These are phyloP conservation scores for Callinectes sapidus DNA, from an alignment of 2,888 invertebrate genomes.

Conservation along the genomic window DNA sequence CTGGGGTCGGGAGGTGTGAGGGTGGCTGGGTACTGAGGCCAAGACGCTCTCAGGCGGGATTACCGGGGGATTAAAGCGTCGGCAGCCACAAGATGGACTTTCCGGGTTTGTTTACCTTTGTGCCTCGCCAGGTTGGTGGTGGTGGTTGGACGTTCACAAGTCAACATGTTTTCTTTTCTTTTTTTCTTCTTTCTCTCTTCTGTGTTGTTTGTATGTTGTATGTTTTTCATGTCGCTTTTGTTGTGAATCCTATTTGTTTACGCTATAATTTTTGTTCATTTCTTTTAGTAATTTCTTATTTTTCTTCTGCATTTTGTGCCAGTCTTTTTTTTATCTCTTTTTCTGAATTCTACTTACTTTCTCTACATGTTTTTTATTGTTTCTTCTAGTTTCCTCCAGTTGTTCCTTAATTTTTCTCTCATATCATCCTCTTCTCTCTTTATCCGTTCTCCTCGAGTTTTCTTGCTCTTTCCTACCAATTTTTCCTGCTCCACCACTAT, in stretches of 20 bases:
- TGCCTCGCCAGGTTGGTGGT: background rate
- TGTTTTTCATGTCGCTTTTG: background rate
- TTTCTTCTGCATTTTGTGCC: background rate
- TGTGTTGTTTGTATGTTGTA: background rate
- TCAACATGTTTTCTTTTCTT: background rate
- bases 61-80: background rate
- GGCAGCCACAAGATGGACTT: conserved; percentile 34
- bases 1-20: background rate
- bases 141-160: background rate
- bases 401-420: background rate
- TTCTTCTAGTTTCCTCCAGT: background rate
- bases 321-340: background rate
- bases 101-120: conserved; percentile 19
- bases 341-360: background rate
- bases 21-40: background rate
- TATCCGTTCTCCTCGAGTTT: background rate
- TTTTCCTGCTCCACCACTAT: background rate
- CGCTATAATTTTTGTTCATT: background rate
- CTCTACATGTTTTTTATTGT: background rate
- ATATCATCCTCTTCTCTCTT: background rate
- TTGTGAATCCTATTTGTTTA: background rate
- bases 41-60: conserved; percentile 3
- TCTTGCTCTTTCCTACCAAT: background rate
- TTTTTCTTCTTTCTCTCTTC: background rate
- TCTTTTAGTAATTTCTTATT: background rate